Evolutionary conservation across 1,140 invertebrate genomes (phyloP).

Genomic region (Diabrotica virgifera): DNA sequence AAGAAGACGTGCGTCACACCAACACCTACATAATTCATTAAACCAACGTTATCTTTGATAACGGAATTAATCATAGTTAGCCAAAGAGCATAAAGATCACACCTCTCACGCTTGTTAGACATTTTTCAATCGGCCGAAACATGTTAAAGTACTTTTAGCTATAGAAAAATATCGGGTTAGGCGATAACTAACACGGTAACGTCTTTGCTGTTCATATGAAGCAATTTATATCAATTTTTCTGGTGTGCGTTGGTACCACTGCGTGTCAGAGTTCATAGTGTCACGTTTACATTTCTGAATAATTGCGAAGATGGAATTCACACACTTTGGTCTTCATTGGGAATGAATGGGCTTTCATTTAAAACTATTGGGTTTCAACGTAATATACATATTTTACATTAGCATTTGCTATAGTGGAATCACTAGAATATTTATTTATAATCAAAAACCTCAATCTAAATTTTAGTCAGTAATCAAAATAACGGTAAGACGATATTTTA

Average conservation of each 20-base stretch:
- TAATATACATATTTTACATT: too few species aligned
- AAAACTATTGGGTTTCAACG: too few species aligned
- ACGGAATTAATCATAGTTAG: slow-evolving; percentile 40
- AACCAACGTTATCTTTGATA: slow-evolving; percentile 29
- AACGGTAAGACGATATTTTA: too few species aligned
- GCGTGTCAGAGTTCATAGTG: slow-evolving; percentile 23
- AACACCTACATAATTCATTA: slow-evolving; percentile 36
- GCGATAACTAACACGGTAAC: slow-evolving; percentile 39
- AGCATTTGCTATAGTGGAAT: too few species aligned
- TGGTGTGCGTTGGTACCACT: slow-evolving; percentile 8
- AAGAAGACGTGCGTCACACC: slow-evolving; percentile 20
- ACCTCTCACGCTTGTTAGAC: slow-evolving; percentile 37
- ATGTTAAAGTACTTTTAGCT: slow-evolving; percentile 39
- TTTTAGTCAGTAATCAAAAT: too few species aligned
- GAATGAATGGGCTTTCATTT: too few species aligned
- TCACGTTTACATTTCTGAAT: slow-evolving; percentile 30
- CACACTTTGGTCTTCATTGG: neutral
- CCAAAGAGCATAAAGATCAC: slow-evolving; percentile 36
- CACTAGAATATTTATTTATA: too few species aligned
- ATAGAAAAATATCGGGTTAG: slow-evolving; percentile 33
- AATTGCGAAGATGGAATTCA: slow-evolving; percentile 22
- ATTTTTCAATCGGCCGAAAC: slow-evolving; percentile 35
- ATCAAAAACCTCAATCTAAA: too few species aligned
- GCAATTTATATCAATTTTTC: slow-evolving; percentile 38
- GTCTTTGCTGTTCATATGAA: slow-evolving; percentile 32